phyloP scores from a whole-genome alignment of 2,113 vertebrate species.

The Uria lomvia region DNA sequence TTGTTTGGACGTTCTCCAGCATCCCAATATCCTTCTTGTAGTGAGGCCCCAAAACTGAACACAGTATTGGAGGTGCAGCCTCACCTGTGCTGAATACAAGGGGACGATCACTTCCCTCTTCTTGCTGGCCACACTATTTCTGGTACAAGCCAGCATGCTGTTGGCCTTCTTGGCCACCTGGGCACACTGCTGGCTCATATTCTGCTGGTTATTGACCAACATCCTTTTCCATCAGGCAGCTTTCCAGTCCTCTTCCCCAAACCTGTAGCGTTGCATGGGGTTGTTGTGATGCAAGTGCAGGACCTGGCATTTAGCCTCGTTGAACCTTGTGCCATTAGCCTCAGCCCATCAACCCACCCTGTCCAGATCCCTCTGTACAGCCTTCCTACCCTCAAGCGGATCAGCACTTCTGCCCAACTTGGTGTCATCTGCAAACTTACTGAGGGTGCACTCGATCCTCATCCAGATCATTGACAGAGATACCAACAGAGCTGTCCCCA shows the following conservation, averaged over 20 bases:
- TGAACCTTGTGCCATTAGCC: neutral
- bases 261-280: rapidly evolving
- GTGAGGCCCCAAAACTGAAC: neutral
- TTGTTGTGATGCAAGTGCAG: neutral
- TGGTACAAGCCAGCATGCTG: neutral
- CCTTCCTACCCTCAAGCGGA: neutral
- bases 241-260: neutral
- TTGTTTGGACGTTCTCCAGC: neutral
- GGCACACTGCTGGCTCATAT: neutral
- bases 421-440: neutral
- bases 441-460: neutral
- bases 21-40: neutral
- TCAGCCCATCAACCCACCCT: neutral
- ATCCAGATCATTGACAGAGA: neutral
- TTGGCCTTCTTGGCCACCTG: neutral
- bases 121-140: neutral
- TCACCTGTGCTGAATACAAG: rapidly evolving
- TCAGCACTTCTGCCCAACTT: neutral
- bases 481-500: neutral
- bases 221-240: neutral
- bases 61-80: rapidly evolving
- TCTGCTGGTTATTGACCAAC: neutral
- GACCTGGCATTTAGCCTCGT: rapidly evolving
- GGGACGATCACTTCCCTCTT: neutral
- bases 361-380: neutral